A percentile compares a stretch with the other conserved stretches of the same genome.
phyloP scores from a whole-genome alignment of 2,113 vertebrate species.

The Rhodinocichla rosea region DNA sequence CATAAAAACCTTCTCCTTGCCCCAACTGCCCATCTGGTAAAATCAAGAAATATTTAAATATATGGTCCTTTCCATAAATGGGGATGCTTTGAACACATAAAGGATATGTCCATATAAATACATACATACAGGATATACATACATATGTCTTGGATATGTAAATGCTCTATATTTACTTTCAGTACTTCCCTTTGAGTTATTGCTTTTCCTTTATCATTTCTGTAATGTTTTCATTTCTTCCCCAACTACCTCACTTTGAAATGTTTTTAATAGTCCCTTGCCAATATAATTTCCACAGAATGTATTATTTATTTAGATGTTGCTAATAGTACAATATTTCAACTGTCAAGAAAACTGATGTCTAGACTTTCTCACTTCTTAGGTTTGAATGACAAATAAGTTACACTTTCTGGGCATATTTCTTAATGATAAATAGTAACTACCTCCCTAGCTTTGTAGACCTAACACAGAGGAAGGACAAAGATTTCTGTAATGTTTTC shows the following conservation, averaged over 20 bases:
- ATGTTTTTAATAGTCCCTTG: neutral
- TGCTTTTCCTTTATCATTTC: neutral
- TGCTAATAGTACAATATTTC: slow-evolving; percentile 27
- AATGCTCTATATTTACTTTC: neutral
- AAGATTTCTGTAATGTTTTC: neutral
- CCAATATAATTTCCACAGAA: neutral
- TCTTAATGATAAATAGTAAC: neutral
- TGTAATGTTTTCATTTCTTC: neutral
- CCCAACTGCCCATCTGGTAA: neutral
- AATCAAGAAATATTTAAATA: slow-evolving; percentile 1
- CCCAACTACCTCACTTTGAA: neutral
- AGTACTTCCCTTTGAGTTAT: neutral
- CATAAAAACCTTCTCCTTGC: neutral
- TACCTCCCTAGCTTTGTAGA: neutral
- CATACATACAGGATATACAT: neutral
- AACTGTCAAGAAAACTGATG: slow-evolving; percentile 7
- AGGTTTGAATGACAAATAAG: slow-evolving; percentile 3
- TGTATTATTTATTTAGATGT: slow-evolving; percentile 44
- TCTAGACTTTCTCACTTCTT: slow-evolving; percentile 31
- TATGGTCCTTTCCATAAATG: neutral
- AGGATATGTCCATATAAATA: neutral
- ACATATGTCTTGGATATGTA: neutral
- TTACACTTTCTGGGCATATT: neutral
- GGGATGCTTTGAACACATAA: neutral
- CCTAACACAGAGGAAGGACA: neutral